Base-by-base conservation (phyloP, 2,888 invertebrate genomes). In the Dione vanillae region DNA sequence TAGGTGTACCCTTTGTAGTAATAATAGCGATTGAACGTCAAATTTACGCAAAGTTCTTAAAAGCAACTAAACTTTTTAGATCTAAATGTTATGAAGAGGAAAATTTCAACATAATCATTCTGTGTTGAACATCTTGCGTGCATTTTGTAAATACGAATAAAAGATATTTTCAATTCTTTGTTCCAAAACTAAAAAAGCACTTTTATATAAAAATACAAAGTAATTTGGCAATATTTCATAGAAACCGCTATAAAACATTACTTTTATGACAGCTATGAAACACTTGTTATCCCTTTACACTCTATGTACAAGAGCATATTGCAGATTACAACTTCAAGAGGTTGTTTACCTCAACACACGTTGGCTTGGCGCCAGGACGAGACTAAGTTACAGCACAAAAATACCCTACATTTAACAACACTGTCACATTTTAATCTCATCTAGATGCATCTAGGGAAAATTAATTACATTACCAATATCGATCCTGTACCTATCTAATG, bases 391-490 rank as follows among this genome's bases (percentile, higher is more conserved):
- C n/a, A 14, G 59, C 12, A 43, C 20, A 43, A 43, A 27, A 20
- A 43, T 27, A 14, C 20, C n/a, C 37, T 3, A 54, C 52, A 54
- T 56, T 2, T 16, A 37, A 40, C 16, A 40, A 56, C 16, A 56
- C 37, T 56, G 10, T 40, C 37, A 35, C 16, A 27, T 12, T 45
- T 11, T 11, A 61, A 45, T 12, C n/a, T 35, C 27, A 61, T 43
- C 27, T n/a, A 45, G 37, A 64, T 19, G 49, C 14, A 19, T 14
- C 35, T 7, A 40, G 20, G 37, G 35, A 47, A 37, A 49, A 64
- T 65, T 41, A 67, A 72, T 67, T 61, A 70, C 64, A 35, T 47
- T 58, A 51, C 40, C 47, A 37, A 9, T 65, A 73, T 73, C 70
- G 72, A 73, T 70, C 54, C 52, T 9, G 61, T 65, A 65, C 59